Conservation (phyloP, 2,888 invertebrate species). For the Hypomecis atomaria region DNA sequence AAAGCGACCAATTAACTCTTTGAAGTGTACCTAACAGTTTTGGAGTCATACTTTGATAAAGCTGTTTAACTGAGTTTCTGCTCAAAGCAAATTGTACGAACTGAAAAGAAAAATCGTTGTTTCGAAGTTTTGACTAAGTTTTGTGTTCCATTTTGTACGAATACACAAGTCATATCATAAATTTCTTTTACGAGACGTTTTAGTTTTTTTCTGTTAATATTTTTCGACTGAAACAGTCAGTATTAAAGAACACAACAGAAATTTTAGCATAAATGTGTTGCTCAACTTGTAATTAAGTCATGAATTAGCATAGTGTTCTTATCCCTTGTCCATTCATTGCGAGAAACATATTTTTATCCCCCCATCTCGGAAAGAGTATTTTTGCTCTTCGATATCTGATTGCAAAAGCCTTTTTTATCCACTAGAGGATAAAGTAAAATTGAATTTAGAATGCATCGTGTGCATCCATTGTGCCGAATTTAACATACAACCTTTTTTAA, state of each 20-base stretch:
- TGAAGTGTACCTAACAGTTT: slow-evolving; percentile 25
- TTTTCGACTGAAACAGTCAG: neutral
- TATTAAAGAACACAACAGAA: neutral
- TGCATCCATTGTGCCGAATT: too few relatives aligned
- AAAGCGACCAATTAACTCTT: slow-evolving; percentile 16
- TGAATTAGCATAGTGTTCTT: neutral
- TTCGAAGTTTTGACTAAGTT: slow-evolving; percentile 3
- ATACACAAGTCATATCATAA: slow-evolving; percentile 5
- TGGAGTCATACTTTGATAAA: slow-evolving; percentile 6
- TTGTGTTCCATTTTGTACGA: slow-evolving; percentile 3
- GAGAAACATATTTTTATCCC: too few relatives aligned
- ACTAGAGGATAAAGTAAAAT: too few relatives aligned
- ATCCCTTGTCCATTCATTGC: neutral
- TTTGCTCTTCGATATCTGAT: too few relatives aligned
- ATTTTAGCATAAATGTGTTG: neutral
- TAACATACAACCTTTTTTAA: too few relatives aligned
- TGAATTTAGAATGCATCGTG: too few relatives aligned
- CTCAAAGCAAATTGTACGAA: slow-evolving; percentile 10
- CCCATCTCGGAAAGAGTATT: too few relatives aligned
- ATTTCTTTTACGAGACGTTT: slow-evolving; percentile 1
- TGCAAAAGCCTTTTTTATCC: too few relatives aligned
- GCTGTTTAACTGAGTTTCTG: slow-evolving; percentile 13
- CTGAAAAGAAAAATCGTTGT: slow-evolving; percentile 9
- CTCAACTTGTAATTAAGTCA: neutral
- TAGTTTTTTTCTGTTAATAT: neutral